phyloP scores from a whole-genome alignment of 1,140 invertebrate species.

The Planococcus citri region DNA sequence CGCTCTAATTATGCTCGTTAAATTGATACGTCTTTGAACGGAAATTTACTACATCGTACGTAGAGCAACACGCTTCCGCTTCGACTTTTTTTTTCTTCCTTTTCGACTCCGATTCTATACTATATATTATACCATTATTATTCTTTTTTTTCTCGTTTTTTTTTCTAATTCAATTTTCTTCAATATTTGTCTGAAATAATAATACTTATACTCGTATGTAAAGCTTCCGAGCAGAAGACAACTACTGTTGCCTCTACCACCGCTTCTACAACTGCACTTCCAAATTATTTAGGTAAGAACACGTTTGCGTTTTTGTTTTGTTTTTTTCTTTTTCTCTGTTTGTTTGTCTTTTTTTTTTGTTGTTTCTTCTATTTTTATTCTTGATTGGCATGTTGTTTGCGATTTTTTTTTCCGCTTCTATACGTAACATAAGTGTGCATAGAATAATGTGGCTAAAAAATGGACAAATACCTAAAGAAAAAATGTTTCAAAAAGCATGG shows the following conservation, averaged over 20 bases:
- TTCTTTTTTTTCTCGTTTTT: background rate
- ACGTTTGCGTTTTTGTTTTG: conserved; percentile 3
- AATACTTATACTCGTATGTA: too few relatives aligned
- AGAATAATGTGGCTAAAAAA: too few relatives aligned
- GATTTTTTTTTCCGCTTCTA: too few relatives aligned
- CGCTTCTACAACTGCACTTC: conserved; percentile 18
- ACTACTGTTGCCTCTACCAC: conserved; percentile 17
- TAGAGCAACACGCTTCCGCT: background rate
- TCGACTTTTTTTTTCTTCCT: background rate
- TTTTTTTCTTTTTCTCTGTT: too few relatives aligned
- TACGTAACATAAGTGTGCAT: too few relatives aligned
- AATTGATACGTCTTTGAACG: too few relatives aligned
- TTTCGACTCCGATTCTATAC: too few relatives aligned
- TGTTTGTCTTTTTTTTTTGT: background rate
- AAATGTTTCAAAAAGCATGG: too few relatives aligned
- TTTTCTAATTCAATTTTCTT: conserved; percentile 8
- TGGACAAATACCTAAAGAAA: too few relatives aligned
- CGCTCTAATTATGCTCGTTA: too few relatives aligned
- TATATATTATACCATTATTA: too few relatives aligned
- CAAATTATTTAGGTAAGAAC: conserved; percentile 19
- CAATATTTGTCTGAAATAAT: background rate
- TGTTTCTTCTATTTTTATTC: background rate
- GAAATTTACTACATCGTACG: background rate
- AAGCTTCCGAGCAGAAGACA: conserved; percentile 16
- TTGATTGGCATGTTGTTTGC: background rate